These are phyloP conservation scores for Temnopleurus reevesii DNA, from an alignment of 53 echinoderm and acorn worm genomes.

Conservation along the genomic window DNA sequence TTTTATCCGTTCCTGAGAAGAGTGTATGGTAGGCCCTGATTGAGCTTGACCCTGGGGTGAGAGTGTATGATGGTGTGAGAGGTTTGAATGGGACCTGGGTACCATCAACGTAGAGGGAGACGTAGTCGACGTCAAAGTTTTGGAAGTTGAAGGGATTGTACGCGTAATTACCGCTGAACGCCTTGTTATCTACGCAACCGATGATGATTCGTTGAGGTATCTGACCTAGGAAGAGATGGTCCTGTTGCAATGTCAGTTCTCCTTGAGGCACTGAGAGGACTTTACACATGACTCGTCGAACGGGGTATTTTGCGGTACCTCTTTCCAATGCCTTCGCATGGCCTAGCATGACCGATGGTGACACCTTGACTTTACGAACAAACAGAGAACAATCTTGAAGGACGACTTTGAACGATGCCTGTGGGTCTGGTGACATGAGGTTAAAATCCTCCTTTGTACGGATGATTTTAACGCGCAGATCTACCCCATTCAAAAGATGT, in stretches of 20 bases:
- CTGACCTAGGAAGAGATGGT: slow-evolving; percentile 67
- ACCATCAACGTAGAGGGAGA: slow-evolving; percentile 64
- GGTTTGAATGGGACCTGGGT: slow-evolving; percentile 70
- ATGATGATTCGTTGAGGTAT: slow-evolving; percentile 70
- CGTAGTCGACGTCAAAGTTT: slow-evolving; percentile 59
- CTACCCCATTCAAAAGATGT: slow-evolving; percentile 65
- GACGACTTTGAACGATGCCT: slow-evolving; percentile 64
- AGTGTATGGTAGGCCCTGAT: slow-evolving; percentile 61
- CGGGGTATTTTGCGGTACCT: slow-evolving; percentile 76
- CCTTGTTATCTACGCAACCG: slow-evolving; percentile 63
- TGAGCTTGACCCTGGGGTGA: background rate
- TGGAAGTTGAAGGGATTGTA: slow-evolving; percentile 77
- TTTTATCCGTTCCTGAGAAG: slow-evolving; percentile 71
- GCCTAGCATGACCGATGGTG: slow-evolving; percentile 64
- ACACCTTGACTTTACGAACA: slow-evolving; percentile 75
- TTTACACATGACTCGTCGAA: slow-evolving; percentile 60
- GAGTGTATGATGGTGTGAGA: slow-evolving; percentile 55
- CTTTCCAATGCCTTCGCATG: slow-evolving; percentile 71
- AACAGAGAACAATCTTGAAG: slow-evolving; percentile 70
- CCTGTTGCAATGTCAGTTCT: slow-evolving; percentile 63
- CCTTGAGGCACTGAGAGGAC: slow-evolving; percentile 62
- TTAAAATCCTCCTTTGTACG: slow-evolving; percentile 63
- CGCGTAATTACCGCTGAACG: slow-evolving; percentile 64
- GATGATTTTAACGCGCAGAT: slow-evolving; percentile 64
- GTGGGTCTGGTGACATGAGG: slow-evolving; percentile 66